Evolutionary conservation across 1,140 invertebrate species (phyloP), one percentile per base, ranked within the genome.

Genomic region (Adoxophyes honmai): DNA sequence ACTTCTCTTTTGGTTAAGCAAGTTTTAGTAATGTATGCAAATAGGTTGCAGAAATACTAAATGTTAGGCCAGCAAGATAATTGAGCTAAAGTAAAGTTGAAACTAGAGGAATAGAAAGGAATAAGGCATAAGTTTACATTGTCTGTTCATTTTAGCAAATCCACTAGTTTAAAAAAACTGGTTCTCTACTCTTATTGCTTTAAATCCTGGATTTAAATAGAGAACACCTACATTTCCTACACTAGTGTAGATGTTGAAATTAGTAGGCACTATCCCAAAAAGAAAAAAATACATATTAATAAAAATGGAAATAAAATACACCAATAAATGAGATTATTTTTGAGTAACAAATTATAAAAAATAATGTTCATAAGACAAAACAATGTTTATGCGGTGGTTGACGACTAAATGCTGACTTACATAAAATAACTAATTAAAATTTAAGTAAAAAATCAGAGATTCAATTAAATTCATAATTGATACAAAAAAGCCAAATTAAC

Each of bases 321-420:
- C 69, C 57, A 62, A 64, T 35, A 72, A 73, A 79, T 81, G 78
- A 84, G 81, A 84, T 84, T 81, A 81, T 73, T 77, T 62, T 71
- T 71, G 69, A 78, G 77, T 78, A 74, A 28, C 21, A 28, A 76
- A 67, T 63, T 65, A 65, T 62, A 61, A 44, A 57, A 69, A 71
- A 51, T 60, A 71, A 73, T 55, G 64, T 65, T 55, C 34, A 57
- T 13, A 66, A 52, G 57, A 55, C 33, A 68, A 65, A 61, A 63
- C 64, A 62, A 37, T 56, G 21, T 64, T 42, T 66, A 52, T 34
- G 55, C 69, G 64, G 68, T 77, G 74, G 74, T 73, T 42, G 62
- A 61, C 28, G 54, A 57, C 59, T 73, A 72, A 78, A 69, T 71
- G 69, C 69, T 62, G 55, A 57, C 57, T 57, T 58, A 36, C 54